Evolutionary conservation across 2,113 vertebrate genomes (phyloP).

Genomic region (Leptobrachium ailaonicum): DNA sequence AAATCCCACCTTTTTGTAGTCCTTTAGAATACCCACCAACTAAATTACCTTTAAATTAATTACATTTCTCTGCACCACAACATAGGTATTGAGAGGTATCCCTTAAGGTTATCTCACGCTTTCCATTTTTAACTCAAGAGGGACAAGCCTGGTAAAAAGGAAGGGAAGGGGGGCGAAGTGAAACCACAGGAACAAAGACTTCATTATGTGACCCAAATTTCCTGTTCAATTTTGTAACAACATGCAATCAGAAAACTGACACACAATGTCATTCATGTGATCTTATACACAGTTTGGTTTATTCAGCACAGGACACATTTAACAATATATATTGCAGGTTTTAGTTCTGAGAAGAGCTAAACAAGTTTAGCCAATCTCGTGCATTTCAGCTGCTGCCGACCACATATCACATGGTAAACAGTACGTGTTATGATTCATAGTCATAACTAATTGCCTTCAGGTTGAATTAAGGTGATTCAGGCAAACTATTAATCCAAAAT

Average conservation of each 20-base stretch:
- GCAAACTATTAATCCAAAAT: too few species aligned
- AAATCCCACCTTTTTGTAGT: too few species aligned
- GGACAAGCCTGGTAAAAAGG: conserved; percentile 3
- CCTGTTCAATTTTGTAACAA: conserved; percentile 11
- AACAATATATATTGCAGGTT: too few species aligned
- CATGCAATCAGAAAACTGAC: neutral
- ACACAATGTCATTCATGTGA: neutral
- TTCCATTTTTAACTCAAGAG: neutral
- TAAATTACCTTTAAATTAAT: neutral
- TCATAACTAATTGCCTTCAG: too few species aligned
- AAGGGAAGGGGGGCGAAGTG: neutral
- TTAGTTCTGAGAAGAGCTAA: too few species aligned
- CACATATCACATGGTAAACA: too few species aligned
- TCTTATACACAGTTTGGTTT: neutral
- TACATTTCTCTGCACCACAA: conserved; percentile 4
- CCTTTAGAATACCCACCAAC: too few species aligned
- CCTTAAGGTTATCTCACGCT: neutral
- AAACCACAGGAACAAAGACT: neutral
- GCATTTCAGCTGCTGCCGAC: too few species aligned
- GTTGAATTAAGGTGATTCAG: too few species aligned
- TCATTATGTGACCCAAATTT: neutral
- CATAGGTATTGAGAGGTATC: neutral
- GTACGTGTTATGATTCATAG: too few species aligned
- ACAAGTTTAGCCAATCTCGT: too few species aligned
- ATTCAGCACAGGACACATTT: too few species aligned